These are phyloP conservation scores for Cotesia typhae DNA, from an alignment of 1,140 invertebrate species.

Conservation along the genomic window DNA sequence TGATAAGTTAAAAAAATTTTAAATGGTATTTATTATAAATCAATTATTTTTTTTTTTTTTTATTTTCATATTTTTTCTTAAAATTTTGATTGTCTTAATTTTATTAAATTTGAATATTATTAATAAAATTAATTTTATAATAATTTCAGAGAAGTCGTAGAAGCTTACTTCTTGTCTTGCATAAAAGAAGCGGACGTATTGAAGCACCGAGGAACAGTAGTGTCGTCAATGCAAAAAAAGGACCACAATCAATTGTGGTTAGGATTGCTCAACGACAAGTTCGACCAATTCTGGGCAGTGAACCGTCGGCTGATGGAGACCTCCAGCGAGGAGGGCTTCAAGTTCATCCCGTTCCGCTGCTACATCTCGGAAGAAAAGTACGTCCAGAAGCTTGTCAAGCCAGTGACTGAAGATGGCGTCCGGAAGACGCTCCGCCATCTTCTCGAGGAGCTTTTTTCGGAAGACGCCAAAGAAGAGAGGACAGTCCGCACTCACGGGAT, in stretches of 20 bases:
- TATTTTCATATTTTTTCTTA: too few species aligned
- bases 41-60: too few species aligned
- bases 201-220: slow-evolving; percentile 91
- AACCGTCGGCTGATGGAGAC: slow-evolving; percentile 95
- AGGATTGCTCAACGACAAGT: slow-evolving; percentile 95
- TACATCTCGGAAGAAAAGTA: slow-evolving; percentile 82
- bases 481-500: slow-evolving; percentile 89
- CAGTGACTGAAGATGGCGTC: slow-evolving; percentile 77
- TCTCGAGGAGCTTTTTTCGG: slow-evolving; percentile 76
- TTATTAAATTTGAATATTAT: too few species aligned
- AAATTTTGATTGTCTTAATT: too few species aligned
- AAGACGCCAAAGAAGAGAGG: slow-evolving; percentile 69
- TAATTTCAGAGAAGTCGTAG: slow-evolving; percentile 84
- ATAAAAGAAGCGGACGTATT: slow-evolving; percentile 98
- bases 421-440: slow-evolving; percentile 78
- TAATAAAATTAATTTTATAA: too few species aligned
- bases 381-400: slow-evolving; percentile 80
- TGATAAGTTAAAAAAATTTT: too few species aligned
- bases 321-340: slow-evolving; percentile 80
- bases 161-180: slow-evolving; percentile 93
- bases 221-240: slow-evolving; percentile 96
- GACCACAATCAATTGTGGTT: slow-evolving; percentile 97
- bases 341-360: slow-evolving; percentile 91
- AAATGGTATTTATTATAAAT: too few species aligned
- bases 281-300: slow-evolving; percentile 98